These are phyloP conservation scores for Bembecia ichneumoniformis DNA, from an alignment of 2,888 invertebrate genomes.

Conservation along the genomic window DNA sequence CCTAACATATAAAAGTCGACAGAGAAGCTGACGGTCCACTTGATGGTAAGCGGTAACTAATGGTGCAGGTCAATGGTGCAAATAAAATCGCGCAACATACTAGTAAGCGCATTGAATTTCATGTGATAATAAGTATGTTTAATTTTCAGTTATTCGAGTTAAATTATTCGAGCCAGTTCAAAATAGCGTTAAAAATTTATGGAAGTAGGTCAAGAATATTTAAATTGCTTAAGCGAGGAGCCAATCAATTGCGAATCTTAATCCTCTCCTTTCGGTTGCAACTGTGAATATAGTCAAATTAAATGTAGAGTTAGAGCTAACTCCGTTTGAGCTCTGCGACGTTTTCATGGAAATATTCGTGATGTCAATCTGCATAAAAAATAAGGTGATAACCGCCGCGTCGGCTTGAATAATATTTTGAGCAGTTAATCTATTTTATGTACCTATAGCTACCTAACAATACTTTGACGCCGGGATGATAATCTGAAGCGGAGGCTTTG, in stretches of 20 bases:
- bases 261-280: conserved; percentile 25
- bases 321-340: conserved; percentile 27
- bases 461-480: conserved; percentile 10
- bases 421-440: conserved; percentile 31
- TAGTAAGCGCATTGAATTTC: too few relatives aligned
- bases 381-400: conserved; percentile 33
- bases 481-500: neutral
- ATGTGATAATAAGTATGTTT: neutral
- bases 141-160: neutral
- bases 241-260: conserved; percentile 31
- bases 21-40: too few relatives aligned
- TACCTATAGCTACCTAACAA: conserved; percentile 16
- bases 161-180: neutral
- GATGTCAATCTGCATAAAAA: conserved; percentile 47
- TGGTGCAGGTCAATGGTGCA: too few relatives aligned
- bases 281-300: conserved; percentile 10
- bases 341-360: conserved; percentile 31
- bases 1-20: too few relatives aligned
- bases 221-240: conserved; percentile 11
- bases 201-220: conserved; percentile 28
- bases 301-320: conserved; percentile 6
- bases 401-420: conserved; percentile 16
- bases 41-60: too few relatives aligned
- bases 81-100: too few relatives aligned
- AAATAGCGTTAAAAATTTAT: conserved; percentile 11